These are phyloP conservation scores for Stenchaetothrips biformis DNA, from an alignment of 2,888 invertebrate genomes.

Conservation along the genomic window DNA sequence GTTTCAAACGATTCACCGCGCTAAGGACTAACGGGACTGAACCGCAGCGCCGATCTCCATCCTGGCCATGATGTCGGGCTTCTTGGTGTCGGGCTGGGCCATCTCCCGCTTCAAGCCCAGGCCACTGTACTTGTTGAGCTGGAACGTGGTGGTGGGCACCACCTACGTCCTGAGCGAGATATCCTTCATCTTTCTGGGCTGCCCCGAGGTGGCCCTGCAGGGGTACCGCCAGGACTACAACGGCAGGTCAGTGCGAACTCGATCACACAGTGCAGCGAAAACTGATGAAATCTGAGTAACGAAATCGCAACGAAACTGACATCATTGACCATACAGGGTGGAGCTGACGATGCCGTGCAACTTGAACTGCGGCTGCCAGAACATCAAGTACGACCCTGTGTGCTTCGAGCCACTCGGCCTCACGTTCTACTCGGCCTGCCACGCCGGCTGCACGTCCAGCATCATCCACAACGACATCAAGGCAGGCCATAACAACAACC, in stretches of 20 bases:
- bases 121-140: constrained; percentile 54
- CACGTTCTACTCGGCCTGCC: constrained; percentile 67
- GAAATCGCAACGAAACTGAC: not conserved
- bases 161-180: constrained; percentile 53
- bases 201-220: constrained; percentile 46
- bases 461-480: constrained; percentile 43
- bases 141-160: constrained; percentile 58
- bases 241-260: constrained; percentile 42
- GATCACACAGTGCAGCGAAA: constrained; percentile 30
- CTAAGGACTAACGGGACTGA: not conserved
- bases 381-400: constrained; percentile 59
- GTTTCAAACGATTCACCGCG: not conserved
- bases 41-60: constrained; percentile 52
- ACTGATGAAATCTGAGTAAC: constrained; percentile 26
- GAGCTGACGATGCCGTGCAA: constrained; percentile 55
- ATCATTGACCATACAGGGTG: constrained; percentile 44
- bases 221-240: constrained; percentile 43
- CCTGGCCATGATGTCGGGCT: constrained; percentile 56
- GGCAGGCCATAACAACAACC: constrained; percentile 29
- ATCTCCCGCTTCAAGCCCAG: constrained; percentile 58
- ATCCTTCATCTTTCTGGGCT: constrained; percentile 54
- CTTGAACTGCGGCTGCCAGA: constrained; percentile 54
- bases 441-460: constrained; percentile 59
- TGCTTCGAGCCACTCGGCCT: constrained; percentile 54
- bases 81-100: constrained; percentile 55